Evolutionary conservation across 2,797 vertebrate species (phyloP).

Genomic region (Myotis daubentonii): DNA sequence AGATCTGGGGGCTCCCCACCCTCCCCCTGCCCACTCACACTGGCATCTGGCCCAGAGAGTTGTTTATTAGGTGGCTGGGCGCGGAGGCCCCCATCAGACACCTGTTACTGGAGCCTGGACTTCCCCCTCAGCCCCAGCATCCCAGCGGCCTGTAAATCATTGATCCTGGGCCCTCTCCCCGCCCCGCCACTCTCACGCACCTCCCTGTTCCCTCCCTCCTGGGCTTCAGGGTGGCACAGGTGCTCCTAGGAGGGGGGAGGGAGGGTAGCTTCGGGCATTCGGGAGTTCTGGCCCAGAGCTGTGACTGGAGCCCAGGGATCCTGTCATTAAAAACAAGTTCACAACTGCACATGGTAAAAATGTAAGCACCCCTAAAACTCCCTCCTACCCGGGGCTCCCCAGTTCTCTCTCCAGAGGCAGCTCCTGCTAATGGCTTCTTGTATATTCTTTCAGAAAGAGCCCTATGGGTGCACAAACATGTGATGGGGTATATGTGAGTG

Average conservation of each 20-base stretch:
- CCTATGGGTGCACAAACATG: neutral
- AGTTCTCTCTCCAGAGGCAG: neutral
- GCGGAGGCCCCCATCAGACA: slow-evolving; percentile 24
- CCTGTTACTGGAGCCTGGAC: slow-evolving; percentile 40
- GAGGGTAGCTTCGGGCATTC: neutral
- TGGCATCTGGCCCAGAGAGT: slow-evolving; percentile 47
- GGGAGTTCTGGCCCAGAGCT: neutral
- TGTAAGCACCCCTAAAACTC: neutral
- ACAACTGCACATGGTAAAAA: neutral
- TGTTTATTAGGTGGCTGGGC: slow-evolving; percentile 57
- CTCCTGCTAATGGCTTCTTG: neutral
- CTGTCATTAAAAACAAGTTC: slow-evolving; percentile 19
- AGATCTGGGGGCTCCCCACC: neutral
- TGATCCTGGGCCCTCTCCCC: slow-evolving; percentile 4
- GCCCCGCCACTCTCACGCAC: neutral
- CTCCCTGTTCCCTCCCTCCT: neutral
- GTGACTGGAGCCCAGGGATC: neutral
- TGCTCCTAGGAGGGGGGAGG: neutral
- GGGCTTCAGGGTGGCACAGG: slow-evolving; percentile 85
- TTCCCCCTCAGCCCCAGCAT: slow-evolving; percentile 38
- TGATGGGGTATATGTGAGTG: neutral
- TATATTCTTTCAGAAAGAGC: neutral
- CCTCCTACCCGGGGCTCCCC: neutral
- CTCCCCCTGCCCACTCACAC: neutral
- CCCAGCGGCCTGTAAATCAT: slow-evolving; percentile 73